Percentiles rank a stretch among this genome's conserved stretches.
Conservation (phyloP, 2,113 vertebrate species). For the Nyctereutes procyonoides region DNA sequence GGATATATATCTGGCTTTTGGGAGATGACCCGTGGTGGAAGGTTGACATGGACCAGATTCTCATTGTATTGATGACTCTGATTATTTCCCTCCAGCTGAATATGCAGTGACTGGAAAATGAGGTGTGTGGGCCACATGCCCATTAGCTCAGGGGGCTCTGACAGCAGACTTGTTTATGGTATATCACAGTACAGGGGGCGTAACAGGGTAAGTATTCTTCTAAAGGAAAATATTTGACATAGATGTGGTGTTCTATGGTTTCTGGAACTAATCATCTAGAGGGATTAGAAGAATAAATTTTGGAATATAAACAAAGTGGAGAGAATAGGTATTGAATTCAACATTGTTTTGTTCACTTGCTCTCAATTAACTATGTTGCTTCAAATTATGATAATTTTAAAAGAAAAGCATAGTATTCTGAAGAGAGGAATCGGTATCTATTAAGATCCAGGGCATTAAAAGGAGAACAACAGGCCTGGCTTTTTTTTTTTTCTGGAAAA, state of each 20-base stretch:
- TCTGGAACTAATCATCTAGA: not conserved
- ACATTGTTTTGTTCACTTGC: not conserved
- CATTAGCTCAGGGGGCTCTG: not conserved
- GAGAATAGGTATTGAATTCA: not conserved
- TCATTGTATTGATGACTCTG: not conserved
- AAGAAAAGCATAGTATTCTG: not conserved
- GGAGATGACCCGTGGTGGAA: not conserved
- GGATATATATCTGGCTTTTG: not conserved
- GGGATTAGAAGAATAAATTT: not conserved
- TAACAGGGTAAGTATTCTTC: not conserved
- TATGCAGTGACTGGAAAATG: not conserved
- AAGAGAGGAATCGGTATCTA: not conserved
- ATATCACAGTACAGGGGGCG: not conserved
- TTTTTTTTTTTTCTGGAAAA: not conserved
- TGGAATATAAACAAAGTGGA: not conserved
- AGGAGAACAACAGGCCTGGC: not conserved
- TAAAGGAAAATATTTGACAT: not conserved
- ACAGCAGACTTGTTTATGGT: not conserved
- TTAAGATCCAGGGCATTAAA: not conserved
- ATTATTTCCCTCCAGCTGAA: not conserved
- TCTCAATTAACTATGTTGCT: not conserved
- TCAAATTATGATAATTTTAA: not conserved
- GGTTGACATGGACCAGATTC: not conserved
- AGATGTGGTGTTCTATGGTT: not conserved
- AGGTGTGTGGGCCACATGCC: not conserved